Percentiles rank a stretch among this genome's conserved stretches.
Evolutionary conservation across 2,888 invertebrate species (phyloP).

Genomic region (Phragmatobia fuliginosa): DNA sequence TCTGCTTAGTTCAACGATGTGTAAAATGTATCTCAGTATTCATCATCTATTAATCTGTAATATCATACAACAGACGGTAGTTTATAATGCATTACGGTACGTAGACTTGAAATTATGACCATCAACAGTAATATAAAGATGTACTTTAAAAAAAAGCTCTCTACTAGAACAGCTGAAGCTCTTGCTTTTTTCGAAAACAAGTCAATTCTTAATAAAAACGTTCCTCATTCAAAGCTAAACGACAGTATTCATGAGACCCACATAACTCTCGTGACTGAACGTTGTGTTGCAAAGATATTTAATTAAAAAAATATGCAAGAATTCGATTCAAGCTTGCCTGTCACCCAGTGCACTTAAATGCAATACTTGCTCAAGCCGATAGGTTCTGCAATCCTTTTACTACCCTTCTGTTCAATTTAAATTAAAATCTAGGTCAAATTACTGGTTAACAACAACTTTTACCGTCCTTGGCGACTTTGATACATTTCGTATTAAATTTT

Average conservation of each 20-base stretch:
- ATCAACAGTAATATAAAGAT: neutral
- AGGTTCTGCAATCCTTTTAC: slow-evolving; percentile 49
- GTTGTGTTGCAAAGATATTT: neutral
- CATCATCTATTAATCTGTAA: too few relatives aligned
- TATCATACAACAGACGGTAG: too few relatives aligned
- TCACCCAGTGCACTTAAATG: slow-evolving; percentile 10
- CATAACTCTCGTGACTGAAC: neutral
- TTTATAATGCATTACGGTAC: neutral
- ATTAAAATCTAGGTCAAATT: slow-evolving; percentile 59
- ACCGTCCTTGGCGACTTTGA: slow-evolving; percentile 63
- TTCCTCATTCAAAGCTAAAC: neutral
- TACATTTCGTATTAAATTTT: slow-evolving; percentile 40
- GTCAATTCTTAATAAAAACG: neutral
- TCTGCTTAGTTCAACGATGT: too few relatives aligned
- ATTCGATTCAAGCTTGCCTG: neutral
- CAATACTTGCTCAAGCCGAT: slow-evolving; percentile 32
- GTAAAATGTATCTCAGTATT: too few relatives aligned
- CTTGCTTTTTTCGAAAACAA: neutral
- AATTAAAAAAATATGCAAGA: neutral
- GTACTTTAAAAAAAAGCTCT: too few relatives aligned
- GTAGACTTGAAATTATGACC: neutral
- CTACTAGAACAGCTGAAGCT: too few relatives aligned
- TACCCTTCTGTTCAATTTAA: slow-evolving; percentile 30
- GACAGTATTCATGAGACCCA: neutral
- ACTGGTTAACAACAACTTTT: slow-evolving; percentile 61